Conservation (phyloP, 1,140 invertebrate genomes). For the Heliconius hermathena region DNA sequence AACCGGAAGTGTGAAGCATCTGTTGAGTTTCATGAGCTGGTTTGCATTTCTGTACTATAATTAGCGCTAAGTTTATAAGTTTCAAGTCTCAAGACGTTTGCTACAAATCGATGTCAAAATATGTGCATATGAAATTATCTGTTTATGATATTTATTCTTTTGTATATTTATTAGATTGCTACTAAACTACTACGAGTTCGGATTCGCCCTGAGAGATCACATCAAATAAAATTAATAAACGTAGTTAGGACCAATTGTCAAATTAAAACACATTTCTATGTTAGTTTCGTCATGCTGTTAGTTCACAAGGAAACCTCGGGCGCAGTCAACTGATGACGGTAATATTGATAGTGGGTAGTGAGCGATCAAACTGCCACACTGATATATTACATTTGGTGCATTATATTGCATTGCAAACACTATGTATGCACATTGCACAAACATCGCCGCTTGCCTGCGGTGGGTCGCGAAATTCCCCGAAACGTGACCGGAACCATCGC, state of each 20-base stretch:
- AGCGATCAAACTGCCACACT: constrained; percentile 35
- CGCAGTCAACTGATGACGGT: constrained; percentile 54
- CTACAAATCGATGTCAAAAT: not conserved
- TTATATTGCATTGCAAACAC: constrained; percentile 28
- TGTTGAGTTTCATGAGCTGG: constrained; percentile 35
- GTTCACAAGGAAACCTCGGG: constrained; percentile 59
- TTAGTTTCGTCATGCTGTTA: constrained; percentile 61
- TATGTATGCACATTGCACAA: constrained; percentile 40
- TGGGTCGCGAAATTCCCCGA: constrained; percentile 94
- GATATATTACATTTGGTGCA: constrained; percentile 33
- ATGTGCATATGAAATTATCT: not conserved
- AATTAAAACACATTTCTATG: constrained; percentile 25
- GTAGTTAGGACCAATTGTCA: not conserved
- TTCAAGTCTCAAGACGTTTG: constrained; percentile 13
- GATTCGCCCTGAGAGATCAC: not conserved
- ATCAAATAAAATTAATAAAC: not conserved
- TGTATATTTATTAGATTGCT: not conserved
- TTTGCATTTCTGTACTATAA: constrained; percentile 37
- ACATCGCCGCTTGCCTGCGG: constrained; percentile 82
- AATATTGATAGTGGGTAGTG: constrained; percentile 38
- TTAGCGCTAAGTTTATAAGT: constrained; percentile 33
- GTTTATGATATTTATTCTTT: not conserved
- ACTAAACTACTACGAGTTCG: not conserved
- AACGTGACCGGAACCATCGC: constrained; percentile 93
- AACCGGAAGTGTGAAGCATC: constrained; percentile 39